phyloP scores from a whole-genome alignment of 2,888 invertebrate species.

The Melipona bicolor region DNA sequence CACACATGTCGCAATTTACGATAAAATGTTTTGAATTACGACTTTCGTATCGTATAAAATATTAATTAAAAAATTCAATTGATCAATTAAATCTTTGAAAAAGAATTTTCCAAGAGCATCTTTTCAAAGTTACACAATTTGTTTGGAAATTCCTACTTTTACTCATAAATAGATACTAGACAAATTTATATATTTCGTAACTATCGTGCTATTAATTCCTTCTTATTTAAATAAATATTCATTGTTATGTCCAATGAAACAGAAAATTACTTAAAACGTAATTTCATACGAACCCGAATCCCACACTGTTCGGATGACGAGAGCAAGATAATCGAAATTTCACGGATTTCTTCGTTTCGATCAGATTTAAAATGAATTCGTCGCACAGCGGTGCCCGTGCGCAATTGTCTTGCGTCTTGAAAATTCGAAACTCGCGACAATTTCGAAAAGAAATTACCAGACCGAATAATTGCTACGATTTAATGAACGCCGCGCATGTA shows the following conservation, averaged over 20 bases:
- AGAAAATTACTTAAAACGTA: too few species aligned
- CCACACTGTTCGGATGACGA: neutral
- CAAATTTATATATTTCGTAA: too few species aligned
- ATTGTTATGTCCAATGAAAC: too few species aligned
- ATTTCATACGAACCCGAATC: neutral
- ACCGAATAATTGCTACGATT: constrained; percentile 43
- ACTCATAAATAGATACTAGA: too few species aligned
- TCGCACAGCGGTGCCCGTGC: neutral
- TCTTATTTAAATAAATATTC: too few species aligned
- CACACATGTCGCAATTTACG: neutral
- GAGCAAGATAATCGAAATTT: neutral
- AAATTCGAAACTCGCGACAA: constrained; percentile 24
- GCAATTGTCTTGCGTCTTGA: constrained; percentile 7
- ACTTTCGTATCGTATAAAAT: neutral
- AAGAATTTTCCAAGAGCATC: neutral
- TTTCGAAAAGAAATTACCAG: constrained; percentile 33
- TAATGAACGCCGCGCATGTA: constrained; percentile 30
- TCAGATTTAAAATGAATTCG: constrained; percentile 6
- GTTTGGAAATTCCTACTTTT: neutral
- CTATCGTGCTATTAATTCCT: too few species aligned
- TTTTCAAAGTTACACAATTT: neutral
- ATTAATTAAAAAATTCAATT: neutral
- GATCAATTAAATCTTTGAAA: neutral
- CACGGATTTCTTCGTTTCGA: neutral
- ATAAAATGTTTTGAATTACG: neutral